phyloP scores from a whole-genome alignment of 2,888 invertebrate species.

The Ferrisia virgata region DNA sequence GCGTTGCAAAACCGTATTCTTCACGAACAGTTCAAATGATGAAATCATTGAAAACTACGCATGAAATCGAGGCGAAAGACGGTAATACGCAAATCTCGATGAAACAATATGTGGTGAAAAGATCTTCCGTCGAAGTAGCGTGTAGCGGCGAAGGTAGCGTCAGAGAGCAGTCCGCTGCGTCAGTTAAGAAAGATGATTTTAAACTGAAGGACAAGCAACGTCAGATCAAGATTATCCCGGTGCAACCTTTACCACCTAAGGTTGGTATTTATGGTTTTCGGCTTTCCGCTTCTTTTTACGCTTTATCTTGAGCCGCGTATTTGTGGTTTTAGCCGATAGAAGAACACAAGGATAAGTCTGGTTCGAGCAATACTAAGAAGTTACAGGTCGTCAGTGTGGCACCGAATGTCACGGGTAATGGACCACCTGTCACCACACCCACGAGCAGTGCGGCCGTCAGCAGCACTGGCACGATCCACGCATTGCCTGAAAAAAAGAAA shows the following conservation, averaged over 20 bases:
- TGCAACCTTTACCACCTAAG: not conserved
- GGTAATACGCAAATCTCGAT: not conserved
- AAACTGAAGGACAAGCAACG: constrained; percentile 27
- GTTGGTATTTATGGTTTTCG: not conserved
- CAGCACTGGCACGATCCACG: not conserved
- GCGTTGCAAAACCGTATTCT: not conserved
- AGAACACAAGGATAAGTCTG: not conserved
- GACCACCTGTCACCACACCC: not conserved
- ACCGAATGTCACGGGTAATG: not conserved
- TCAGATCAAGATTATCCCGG: constrained; percentile 33
- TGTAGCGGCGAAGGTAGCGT: not conserved
- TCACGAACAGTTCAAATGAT: not conserved
- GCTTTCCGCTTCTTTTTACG: not conserved
- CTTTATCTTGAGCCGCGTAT: not conserved
- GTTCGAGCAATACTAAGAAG: not conserved
- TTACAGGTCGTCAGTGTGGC: no score
- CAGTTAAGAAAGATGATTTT: not conserved
- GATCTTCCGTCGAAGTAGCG: not conserved
- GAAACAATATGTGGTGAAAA: constrained; percentile 8
- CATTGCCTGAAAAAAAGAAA: not conserved
- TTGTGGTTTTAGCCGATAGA: not conserved
- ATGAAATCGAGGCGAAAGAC: not conserved
- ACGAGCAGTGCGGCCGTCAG: not conserved
- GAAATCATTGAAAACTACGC: not conserved
- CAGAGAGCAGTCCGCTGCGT: not conserved